Conservation (phyloP, 2,797 vertebrate genomes). For the Margarornis squamiger region DNA sequence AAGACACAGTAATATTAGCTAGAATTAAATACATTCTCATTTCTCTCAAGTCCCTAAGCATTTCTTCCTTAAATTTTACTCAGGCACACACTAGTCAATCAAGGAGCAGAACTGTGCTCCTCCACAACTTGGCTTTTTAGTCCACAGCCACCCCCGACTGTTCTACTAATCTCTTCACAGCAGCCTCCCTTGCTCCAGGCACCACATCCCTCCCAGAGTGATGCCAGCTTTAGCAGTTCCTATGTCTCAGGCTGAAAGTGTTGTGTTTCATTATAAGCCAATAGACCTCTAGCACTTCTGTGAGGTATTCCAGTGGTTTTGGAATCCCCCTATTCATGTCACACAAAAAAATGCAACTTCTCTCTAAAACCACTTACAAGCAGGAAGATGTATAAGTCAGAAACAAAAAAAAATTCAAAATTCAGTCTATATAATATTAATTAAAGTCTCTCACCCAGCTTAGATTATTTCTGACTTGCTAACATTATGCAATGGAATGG, state of each 20-base stretch:
- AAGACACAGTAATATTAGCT: neutral
- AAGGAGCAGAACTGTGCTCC: neutral
- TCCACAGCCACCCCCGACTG: neutral
- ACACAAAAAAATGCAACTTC: neutral
- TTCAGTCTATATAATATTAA: neutral
- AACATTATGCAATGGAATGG: neutral
- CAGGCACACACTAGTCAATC: neutral
- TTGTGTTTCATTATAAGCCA: neutral
- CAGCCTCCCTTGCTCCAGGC: neutral
- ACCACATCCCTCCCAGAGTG: neutral
- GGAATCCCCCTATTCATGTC: neutral
- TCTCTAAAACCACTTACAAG: neutral
- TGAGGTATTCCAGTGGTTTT: neutral
- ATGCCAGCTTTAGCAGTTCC: neutral
- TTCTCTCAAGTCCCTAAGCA: neutral
- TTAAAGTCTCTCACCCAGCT: neutral
- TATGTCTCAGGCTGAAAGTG: neutral
- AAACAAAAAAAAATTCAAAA: neutral
- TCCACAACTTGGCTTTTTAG: neutral
- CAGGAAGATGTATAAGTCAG: neutral
- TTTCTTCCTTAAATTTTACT: neutral
- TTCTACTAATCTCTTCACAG: neutral
- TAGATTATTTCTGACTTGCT: constrained; percentile 4
- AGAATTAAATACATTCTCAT: neutral
- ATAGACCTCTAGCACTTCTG: neutral